These are phyloP conservation scores for Gymnosoma rotundatum DNA, from an alignment of 2,888 invertebrate species.

Conservation along the genomic window DNA sequence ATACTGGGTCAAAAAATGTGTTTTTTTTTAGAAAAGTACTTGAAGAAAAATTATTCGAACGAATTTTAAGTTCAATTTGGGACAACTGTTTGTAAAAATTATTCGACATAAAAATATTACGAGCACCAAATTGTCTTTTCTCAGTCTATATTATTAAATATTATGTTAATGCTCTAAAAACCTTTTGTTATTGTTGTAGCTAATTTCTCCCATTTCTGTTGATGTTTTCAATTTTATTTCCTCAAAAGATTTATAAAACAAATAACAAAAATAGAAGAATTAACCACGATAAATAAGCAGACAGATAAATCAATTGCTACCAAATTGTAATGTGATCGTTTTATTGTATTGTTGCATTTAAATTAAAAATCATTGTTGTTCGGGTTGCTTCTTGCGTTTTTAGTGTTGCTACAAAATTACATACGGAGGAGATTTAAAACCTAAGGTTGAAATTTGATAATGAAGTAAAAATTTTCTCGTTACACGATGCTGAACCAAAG, in stretches of 20 bases:
- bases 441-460: conserved; percentile 64
- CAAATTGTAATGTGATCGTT: conserved; percentile 59
- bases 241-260: conserved; percentile 45
- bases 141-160: not conserved
- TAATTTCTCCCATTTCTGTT: conserved; percentile 23
- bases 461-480: conserved; percentile 35
- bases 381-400: not conserved
- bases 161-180: conserved; percentile 66
- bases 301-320: conserved; percentile 55
- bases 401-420: conserved; percentile 42
- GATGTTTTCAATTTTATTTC: conserved; percentile 60
- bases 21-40: too few relatives aligned
- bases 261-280: conserved; percentile 12
- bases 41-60: too few relatives aligned
- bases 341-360: conserved; percentile 48
- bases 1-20: too few relatives aligned
- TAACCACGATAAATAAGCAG: conserved; percentile 40
- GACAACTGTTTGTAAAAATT: too few relatives aligned
- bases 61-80: too few relatives aligned
- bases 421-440: conserved; percentile 52
- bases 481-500: conserved; percentile 43
- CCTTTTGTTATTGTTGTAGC: conserved; percentile 46
- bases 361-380: not conserved
- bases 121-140: not conserved
- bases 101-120: too few relatives aligned